Percentiles rank a stretch among this genome's conserved stretches.
phyloP scores from a whole-genome alignment of 1,140 invertebrate genomes.

The Pollicipes pollicipes region DNA sequence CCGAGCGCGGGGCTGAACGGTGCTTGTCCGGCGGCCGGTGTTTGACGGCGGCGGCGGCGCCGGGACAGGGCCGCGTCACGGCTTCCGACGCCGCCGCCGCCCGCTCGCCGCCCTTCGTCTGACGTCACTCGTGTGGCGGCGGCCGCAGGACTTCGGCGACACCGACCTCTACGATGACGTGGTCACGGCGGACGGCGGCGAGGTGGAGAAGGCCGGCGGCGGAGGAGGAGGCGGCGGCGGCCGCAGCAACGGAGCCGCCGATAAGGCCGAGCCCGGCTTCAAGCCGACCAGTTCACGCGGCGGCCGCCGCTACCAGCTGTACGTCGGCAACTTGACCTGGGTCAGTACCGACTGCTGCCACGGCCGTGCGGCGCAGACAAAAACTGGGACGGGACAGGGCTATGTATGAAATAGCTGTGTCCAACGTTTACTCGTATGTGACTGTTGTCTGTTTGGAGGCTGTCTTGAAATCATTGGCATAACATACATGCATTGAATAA shows the following conservation, averaged over 20 bases:
- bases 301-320: conserved; percentile 66
- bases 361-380: too few relatives aligned
- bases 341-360: conserved; percentile 29
- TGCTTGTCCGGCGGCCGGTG: too few relatives aligned
- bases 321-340: conserved; percentile 82
- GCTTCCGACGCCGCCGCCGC: too few relatives aligned
- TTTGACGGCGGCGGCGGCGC: too few relatives aligned
- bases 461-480: too few relatives aligned
- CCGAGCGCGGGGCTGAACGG: too few relatives aligned
- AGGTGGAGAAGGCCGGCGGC: conserved; percentile 8
- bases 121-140: background rate
- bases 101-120: background rate
- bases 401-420: too few relatives aligned
- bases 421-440: too few relatives aligned
- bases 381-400: too few relatives aligned
- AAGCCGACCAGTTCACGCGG: conserved; percentile 33
- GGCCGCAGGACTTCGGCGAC: conserved; percentile 19
- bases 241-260: background rate
- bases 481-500: too few relatives aligned
- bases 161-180: conserved; percentile 20
- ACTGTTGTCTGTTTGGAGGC: too few relatives aligned
- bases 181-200: conserved; percentile 17
- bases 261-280: conserved; percentile 15
- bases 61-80: too few relatives aligned
- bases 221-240: conserved; percentile 5